Conservation (phyloP, 2,888 invertebrate species). For the Athalia cordata region DNA sequence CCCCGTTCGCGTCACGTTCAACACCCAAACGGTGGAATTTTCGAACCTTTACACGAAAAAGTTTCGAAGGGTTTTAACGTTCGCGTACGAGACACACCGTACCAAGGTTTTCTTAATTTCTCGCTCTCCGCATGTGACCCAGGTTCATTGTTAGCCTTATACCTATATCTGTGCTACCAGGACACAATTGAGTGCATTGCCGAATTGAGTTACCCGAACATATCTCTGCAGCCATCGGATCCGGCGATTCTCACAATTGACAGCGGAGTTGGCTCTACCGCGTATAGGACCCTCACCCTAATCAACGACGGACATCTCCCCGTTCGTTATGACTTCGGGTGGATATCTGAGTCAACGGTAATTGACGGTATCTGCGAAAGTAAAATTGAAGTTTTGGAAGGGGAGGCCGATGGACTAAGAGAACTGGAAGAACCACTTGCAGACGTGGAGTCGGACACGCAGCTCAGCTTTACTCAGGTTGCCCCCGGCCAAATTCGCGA, state of each 20-base stretch:
- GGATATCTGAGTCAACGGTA: slow-evolving; percentile 48
- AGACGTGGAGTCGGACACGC: too few relatives aligned
- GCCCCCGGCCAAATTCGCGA: slow-evolving; percentile 47
- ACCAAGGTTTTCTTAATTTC: slow-evolving; percentile 64
- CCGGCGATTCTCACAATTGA: slow-evolving; percentile 76
- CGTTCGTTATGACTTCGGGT: slow-evolving; percentile 73
- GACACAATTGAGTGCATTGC: slow-evolving; percentile 79
- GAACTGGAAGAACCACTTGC: too few relatives aligned
- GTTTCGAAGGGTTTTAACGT: slow-evolving; percentile 60
- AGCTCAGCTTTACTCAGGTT: neutral
- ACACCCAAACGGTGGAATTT: slow-evolving; percentile 52
- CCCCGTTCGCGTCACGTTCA: slow-evolving; percentile 60
- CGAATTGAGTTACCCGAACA: slow-evolving; percentile 82
- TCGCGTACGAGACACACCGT: slow-evolving; percentile 72
- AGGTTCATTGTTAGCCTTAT: neutral
- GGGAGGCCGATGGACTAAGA: too few relatives aligned
- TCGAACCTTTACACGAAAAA: slow-evolving; percentile 23
- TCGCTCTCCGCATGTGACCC: slow-evolving; percentile 12
- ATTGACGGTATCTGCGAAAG: too few relatives aligned
- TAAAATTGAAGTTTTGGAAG: too few relatives aligned
- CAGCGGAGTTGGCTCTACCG: slow-evolving; percentile 76
- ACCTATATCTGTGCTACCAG: slow-evolving; percentile 70
- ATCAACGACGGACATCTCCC: slow-evolving; percentile 76
- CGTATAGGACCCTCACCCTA: slow-evolving; percentile 73
- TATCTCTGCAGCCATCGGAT: slow-evolving; percentile 76